phyloP scores from a whole-genome alignment of 64 coral and sea anemone species.

The Montipora capricornis region DNA sequence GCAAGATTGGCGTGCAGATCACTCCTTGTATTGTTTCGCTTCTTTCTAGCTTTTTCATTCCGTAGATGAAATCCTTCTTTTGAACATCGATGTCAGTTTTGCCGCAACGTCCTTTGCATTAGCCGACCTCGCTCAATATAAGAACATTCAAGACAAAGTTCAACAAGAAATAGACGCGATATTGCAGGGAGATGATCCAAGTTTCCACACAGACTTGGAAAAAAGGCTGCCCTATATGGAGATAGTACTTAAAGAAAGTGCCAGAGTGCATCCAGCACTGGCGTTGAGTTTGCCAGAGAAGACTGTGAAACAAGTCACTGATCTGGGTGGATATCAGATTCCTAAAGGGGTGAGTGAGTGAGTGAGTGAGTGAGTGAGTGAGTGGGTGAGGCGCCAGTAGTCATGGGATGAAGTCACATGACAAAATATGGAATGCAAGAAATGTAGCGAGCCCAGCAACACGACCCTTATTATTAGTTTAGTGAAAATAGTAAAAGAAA shows the following conservation, averaged over 20 bases:
- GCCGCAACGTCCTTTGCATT: conserved; percentile 86
- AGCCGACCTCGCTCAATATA: conserved; percentile 73
- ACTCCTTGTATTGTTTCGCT: not conserved
- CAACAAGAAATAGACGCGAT: conserved; percentile 74
- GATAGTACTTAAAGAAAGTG: conserved; percentile 92
- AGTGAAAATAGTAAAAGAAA: too few species aligned
- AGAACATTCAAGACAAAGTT: conserved; percentile 73
- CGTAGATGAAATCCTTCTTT: conserved; percentile 84
- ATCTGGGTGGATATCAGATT: conserved; percentile 84
- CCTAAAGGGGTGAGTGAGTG: conserved; percentile 85
- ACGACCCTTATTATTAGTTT: too few species aligned
- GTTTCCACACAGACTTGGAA: conserved; percentile 50
- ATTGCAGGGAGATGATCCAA: conserved; percentile 67
- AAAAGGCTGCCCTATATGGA: conserved; percentile 91
- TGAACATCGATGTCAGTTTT: conserved; percentile 93
- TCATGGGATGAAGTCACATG: too few species aligned
- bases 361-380: too few species aligned
- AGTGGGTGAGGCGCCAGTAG: too few species aligned
- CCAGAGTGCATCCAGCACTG: conserved; percentile 88
- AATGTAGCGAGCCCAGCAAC: too few species aligned
- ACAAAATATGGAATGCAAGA: too few species aligned
- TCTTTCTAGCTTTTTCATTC: conserved; percentile 82
- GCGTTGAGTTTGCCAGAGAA: conserved; percentile 88
- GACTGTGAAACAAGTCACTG: conserved; percentile 84
- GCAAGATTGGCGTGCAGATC: too few species aligned